Percentiles rank a stretch among this genome's conserved stretches.
phyloP scores from a whole-genome alignment of 2,113 vertebrate species.

The Chelonoidis abingdonii region DNA sequence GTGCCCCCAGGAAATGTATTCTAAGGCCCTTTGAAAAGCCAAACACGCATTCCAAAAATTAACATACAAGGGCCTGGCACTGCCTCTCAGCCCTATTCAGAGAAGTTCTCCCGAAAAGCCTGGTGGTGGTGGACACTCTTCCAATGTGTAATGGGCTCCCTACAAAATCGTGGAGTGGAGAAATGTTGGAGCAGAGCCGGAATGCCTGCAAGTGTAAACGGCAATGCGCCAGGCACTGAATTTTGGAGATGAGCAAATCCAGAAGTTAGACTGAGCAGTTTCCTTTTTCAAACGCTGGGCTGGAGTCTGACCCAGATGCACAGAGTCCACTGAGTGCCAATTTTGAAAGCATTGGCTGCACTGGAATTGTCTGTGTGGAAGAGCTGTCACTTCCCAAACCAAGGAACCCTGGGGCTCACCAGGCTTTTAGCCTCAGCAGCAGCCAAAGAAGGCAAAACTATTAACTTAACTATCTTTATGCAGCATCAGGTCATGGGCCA shows the following conservation, averaged over 20 bases:
- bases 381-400: fast-evolving
- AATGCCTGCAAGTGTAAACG: neutral
- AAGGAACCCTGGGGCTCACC: neutral
- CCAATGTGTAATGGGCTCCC: neutral
- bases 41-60: neutral
- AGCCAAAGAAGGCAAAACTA: neutral
- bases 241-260: neutral
- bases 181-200: neutral
- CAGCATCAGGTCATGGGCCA: neutral
- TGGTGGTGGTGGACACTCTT: neutral
- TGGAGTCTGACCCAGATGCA: no score
- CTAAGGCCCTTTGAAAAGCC: neutral
- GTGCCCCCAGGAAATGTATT: neutral
- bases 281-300: neutral
- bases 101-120: neutral
- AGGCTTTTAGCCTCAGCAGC: neutral
- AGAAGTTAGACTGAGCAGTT: neutral
- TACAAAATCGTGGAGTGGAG: neutral
- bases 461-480: neutral
- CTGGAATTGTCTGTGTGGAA: neutral
- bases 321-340: no score
- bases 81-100: neutral
- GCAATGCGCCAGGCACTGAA: fast-evolving
- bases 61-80: neutral
- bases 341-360: neutral